Base-by-base conservation (phyloP, 2,888 invertebrate genomes). In the Dinocampus coccinellae region DNA sequence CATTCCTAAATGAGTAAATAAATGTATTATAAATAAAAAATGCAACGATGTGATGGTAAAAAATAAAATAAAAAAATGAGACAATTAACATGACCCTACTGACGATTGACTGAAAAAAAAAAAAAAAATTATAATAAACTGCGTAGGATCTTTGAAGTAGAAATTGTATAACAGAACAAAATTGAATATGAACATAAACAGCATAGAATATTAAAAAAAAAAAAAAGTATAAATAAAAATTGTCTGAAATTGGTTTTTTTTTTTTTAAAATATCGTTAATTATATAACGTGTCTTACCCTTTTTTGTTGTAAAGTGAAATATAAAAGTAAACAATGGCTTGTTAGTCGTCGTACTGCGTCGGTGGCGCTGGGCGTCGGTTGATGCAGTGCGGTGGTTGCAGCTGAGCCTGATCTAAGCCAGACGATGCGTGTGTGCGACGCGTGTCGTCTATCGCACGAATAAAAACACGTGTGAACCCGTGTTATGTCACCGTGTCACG, bases 331-430 rank as follows among this genome's bases (percentile, higher is more conserved):
- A 80, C 81, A 80, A 80, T 77, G 85, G 86, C 83, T 84, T 83
- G 85, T 86, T 84, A 83, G 84, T 85, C 84, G 86, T 86, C 85
- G 85, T 85, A 85, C 85, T 85, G 84, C 82, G 84, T 86, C 84
- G 84, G 83, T 73, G 85, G 86, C 85, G 85, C 83, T 85, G 84
- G 83, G 83, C 85, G 84, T 85, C 86, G 83, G 85, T 84, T 65
- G 85, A 85, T 86, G 85, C 86, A 86, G 86, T 85, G 85, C 86
- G 86, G 85, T 85, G 85, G 85, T 84, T 82, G 84, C 84, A 83
- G 85, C 84, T 84, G 80, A 68, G 81, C 82, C 82, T 79, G 72
- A 65, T 47, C 69, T 63, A 67, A 61, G 57, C 47, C 42, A 63
- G 67, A 71, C 55, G 69, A 68, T 64, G 72, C 70, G 69, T 83